Conservation (phyloP, 2,888 invertebrate genomes). For the Criorhina ranunculi region DNA sequence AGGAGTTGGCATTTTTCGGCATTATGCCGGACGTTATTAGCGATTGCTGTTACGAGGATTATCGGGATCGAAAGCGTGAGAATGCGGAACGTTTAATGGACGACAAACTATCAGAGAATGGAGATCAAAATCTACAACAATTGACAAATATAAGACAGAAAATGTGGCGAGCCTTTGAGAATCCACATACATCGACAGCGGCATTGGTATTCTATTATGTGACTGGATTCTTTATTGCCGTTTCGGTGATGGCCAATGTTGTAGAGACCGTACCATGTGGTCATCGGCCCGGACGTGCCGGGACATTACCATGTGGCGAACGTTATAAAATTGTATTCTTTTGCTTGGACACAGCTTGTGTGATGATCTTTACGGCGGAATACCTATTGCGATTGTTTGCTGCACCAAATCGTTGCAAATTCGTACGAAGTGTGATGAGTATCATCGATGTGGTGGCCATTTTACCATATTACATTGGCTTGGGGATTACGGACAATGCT, state of each 20-base stretch:
- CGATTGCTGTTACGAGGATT: slow-evolving; percentile 99
- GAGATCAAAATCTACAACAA: slow-evolving; percentile 94
- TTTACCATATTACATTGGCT: slow-evolving; percentile 98
- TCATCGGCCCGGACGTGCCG: slow-evolving; percentile 93
- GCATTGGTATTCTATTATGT: slow-evolving; percentile 99
- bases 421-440: slow-evolving; percentile 99
- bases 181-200: slow-evolving; percentile 99
- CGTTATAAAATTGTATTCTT: slow-evolving; percentile 99
- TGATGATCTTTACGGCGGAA: slow-evolving; percentile 99
- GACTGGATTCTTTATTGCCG: slow-evolving; percentile 99
- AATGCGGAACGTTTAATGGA: slow-evolving; percentile 99
- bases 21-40: slow-evolving; percentile 98
- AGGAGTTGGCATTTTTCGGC: slow-evolving; percentile 99
- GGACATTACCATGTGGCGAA: slow-evolving; percentile 97
- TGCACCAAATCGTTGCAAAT: slow-evolving; percentile 99
- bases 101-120: slow-evolving; percentile 96
- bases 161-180: slow-evolving; percentile 99
- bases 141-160: slow-evolving; percentile 95
- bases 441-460: slow-evolving; percentile 99
- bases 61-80: slow-evolving; percentile 98
- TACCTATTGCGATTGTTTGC: slow-evolving; percentile 97
- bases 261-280: slow-evolving; percentile 99
- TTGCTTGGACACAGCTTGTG: slow-evolving; percentile 99
- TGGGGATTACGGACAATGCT: slow-evolving; percentile 98
- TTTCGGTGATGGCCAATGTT: slow-evolving; percentile 99